Conservation (phyloP, 2,113 vertebrate species). For the Cryptomyrus ogoouensis region DNA sequence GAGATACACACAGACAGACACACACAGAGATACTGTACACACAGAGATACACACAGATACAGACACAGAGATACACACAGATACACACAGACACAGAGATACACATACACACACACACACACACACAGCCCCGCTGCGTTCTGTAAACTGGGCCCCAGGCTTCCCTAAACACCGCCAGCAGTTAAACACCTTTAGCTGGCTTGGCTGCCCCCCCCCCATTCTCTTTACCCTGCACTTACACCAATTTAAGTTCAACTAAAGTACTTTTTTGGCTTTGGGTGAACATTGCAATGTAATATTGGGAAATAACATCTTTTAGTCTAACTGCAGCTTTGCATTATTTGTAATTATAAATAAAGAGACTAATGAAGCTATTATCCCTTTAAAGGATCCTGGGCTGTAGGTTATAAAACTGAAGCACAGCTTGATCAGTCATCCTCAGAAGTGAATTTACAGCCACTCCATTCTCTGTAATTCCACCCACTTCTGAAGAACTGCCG, state of each 20-base stretch:
- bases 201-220: background rate
- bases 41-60: no score
- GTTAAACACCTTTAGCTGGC: background rate
- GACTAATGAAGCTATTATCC: background rate
- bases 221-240: background rate
- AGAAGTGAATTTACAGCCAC: constrained; percentile 5
- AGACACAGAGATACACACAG: background rate
- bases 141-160: background rate
- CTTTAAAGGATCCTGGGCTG: background rate
- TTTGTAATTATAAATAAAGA: background rate
- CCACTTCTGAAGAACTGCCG: background rate
- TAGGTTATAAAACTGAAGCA: background rate
- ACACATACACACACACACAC: background rate
- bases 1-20: no score
- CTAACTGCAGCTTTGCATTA: background rate
- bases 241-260: background rate
- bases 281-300: background rate
- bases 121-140: background rate
- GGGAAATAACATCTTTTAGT: background rate
- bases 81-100: no score
- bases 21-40: no score
- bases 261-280: background rate
- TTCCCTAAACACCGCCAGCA: background rate
- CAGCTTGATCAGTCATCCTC: background rate
- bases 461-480: background rate